phyloP scores from a whole-genome alignment of 2,113 vertebrate genomes.

The Tupaia tana region DNA sequence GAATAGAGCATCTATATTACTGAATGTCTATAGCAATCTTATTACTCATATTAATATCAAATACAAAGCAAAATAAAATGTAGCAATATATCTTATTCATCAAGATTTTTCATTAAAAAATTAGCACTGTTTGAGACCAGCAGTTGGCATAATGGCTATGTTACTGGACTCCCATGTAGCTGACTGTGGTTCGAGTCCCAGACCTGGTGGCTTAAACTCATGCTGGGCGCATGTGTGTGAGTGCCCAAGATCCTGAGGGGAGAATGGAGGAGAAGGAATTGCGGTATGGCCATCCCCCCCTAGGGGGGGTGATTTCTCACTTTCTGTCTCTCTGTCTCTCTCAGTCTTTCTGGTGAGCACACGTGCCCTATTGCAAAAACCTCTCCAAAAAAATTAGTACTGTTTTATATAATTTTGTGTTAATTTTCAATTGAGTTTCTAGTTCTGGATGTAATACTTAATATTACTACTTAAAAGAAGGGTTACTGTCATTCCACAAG shows the following conservation, averaged over 20 bases:
- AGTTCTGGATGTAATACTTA: slow-evolving; percentile 49
- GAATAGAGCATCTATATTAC: background rate
- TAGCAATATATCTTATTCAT: slow-evolving; percentile 23
- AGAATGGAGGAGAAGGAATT: too few relatives aligned
- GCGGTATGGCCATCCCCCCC: too few relatives aligned
- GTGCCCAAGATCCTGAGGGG: too few relatives aligned
- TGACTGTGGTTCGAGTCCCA: too few relatives aligned
- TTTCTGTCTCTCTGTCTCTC: too few relatives aligned
- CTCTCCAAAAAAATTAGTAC: background rate
- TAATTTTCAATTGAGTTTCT: slow-evolving; percentile 54
- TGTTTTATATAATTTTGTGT: slow-evolving; percentile 29
- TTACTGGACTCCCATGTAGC: too few relatives aligned
- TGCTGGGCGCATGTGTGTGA: too few relatives aligned
- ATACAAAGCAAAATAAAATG: slow-evolving; percentile 26
- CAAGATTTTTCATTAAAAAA: slow-evolving; percentile 18
- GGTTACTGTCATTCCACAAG: slow-evolving; percentile 32
- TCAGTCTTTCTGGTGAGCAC: too few relatives aligned
- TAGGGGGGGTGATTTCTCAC: too few relatives aligned
- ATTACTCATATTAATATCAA: slow-evolving; percentile 41
- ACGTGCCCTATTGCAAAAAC: too few relatives aligned
- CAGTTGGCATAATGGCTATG: too few relatives aligned
- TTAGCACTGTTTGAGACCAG: background rate
- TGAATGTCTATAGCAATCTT: slow-evolving; percentile 28
- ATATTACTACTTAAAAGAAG: slow-evolving; percentile 41
- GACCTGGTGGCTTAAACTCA: too few relatives aligned